Percentiles rank a stretch among this genome's conserved stretches.
Conservation (phyloP, 2,113 vertebrate species). For the Psilopsiagon aymara region DNA sequence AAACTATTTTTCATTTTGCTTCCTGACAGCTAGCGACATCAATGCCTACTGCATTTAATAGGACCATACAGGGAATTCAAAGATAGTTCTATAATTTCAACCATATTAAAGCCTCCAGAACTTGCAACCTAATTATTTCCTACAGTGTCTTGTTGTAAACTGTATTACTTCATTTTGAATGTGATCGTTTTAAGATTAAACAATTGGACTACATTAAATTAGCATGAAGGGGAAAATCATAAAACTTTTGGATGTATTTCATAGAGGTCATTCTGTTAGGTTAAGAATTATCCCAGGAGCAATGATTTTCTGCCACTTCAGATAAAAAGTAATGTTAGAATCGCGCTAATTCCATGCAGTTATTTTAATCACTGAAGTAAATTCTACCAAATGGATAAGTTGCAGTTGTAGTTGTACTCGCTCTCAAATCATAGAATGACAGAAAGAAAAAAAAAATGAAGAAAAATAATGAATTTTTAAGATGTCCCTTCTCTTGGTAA, state of each 20-base stretch:
- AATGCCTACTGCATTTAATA: conserved; percentile 84
- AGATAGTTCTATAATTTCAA: conserved; percentile 74
- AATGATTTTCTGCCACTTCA: conserved; percentile 61
- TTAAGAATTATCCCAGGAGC: conserved; percentile 57
- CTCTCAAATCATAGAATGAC: neutral
- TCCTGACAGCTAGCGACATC: conserved; percentile 94
- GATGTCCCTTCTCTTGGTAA: neutral
- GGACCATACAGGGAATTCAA: conserved; percentile 80
- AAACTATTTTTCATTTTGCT: conserved; percentile 99
- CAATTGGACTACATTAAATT: conserved; percentile 59
- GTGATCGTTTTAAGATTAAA: conserved; percentile 48
- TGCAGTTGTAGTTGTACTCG: neutral
- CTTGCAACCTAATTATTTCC: conserved; percentile 80
- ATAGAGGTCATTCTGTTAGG: conserved; percentile 25
- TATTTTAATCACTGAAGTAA: conserved; percentile 65
- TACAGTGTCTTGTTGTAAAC: conserved; percentile 65
- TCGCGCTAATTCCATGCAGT: conserved; percentile 22
- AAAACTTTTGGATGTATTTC: conserved; percentile 60
- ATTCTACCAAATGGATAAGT: conserved; percentile 29
- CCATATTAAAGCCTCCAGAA: conserved; percentile 73
- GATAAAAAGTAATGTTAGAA: conserved; percentile 43
- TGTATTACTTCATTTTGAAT: conserved; percentile 65
- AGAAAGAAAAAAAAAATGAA: neutral
- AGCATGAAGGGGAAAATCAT: conserved; percentile 27
- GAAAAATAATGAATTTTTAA: neutral